A percentile compares a stretch with the other conserved stretches of the same genome.
Conservation (phyloP, 35 echinoderm and acorn worm species). For the Apostichopus californicus region DNA sequence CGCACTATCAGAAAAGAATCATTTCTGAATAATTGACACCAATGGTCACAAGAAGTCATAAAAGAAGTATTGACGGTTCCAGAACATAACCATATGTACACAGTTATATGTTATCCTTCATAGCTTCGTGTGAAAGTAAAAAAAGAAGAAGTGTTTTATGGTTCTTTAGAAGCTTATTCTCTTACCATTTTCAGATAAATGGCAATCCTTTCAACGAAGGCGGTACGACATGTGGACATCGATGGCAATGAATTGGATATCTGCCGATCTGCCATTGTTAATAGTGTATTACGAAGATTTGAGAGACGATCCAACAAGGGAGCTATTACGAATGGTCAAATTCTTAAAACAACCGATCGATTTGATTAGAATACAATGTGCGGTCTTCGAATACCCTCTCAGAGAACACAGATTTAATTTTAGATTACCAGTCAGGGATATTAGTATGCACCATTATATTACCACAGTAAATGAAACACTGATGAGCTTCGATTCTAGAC, state of each 20-base stretch:
- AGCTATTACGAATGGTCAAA: constrained; percentile 15
- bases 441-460: neutral
- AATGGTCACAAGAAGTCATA: too few relatives aligned
- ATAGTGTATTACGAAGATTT: constrained; percentile 28
- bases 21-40: too few relatives aligned
- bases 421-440: neutral
- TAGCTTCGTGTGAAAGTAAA: too few relatives aligned
- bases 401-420: neutral
- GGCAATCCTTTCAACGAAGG: neutral
- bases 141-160: too few relatives aligned
- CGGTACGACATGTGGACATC: neutral
- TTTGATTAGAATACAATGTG: constrained; percentile 10
- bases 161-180: neutral
- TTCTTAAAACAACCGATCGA: neutral
- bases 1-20: too few relatives aligned
- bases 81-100: too few relatives aligned
- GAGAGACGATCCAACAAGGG: neutral
- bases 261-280: neutral
- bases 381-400: neutral
- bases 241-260: constrained; percentile 5
- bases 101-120: too few relatives aligned
- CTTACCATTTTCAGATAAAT: neutral
- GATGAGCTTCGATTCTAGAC: neutral
- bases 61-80: too few relatives aligned
- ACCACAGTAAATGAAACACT: constrained; percentile 14